Evolutionary conservation across 2,888 invertebrate species (phyloP), one percentile per base, ranked within the genome.

Genomic region (Diarsia rubi): DNA sequence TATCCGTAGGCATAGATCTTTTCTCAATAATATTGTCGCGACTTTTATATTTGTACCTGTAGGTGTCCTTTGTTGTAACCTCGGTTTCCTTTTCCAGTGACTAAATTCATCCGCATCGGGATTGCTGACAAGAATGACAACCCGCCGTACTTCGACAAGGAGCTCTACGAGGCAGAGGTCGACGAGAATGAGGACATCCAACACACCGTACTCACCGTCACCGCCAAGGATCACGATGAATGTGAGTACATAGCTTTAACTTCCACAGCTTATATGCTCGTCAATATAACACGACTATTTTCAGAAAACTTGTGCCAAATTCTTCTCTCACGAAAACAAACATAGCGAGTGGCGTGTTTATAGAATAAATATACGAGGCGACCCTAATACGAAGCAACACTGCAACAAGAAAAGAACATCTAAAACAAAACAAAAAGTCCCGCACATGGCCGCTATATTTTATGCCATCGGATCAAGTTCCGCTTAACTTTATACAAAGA

Each of bases 81-180:
- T 70, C 52, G 63, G 45, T 87, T 88, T 91, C 92, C 93, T 92
- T 90, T 98, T 98, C n/a, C 97, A 99, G 99, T 99, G 96, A 99
- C 99, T 88, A 99, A 99, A 97, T 99, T 99, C 97, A 99, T 99
- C 96, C 99, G 99, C 90, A 99, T 99, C 96, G 99, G 99, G 91
- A 99, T 99, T 93, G 99, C 99, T 90, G 99, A 99, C 97, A 99
- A 99, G 97, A 99, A 99, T 98, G 99, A 99, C 97, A 99, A 99
- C 97, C 99, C 99, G 83, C 99, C 99, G 84, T 99, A 99, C 96
- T 99, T 99, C 97, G 99, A 99, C 97, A 99, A 99, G 97, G 98
- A 98, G 91, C 97, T 99, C 90, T 99, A 99, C 97, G 99, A 99
- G 96, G 99, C 99, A 91, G 99, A 99, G 96, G 99, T 99, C 92